phyloP scores from a whole-genome alignment of 2,113 vertebrate genomes.

The Anoura caudifer region DNA sequence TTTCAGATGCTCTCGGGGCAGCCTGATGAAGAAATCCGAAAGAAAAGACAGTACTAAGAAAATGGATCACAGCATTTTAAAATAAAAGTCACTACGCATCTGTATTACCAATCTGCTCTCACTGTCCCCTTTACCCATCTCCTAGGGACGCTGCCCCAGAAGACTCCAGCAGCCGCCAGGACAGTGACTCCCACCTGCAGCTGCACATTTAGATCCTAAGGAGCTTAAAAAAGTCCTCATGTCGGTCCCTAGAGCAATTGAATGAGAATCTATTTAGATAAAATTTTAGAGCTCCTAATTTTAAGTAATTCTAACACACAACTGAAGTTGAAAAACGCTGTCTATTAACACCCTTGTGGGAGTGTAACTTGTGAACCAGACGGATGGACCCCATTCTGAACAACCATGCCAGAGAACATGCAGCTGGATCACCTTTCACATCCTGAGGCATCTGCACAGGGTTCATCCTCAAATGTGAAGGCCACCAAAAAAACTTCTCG shows the following conservation, averaged over 20 bases:
- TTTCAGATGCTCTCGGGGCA: conserved; percentile 70
- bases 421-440: not conserved
- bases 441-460: not conserved
- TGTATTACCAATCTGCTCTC: not conserved
- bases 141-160: not conserved
- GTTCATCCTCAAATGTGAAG: not conserved
- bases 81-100: not conserved
- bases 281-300: not conserved
- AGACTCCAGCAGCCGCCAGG: not conserved
- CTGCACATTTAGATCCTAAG: not conserved
- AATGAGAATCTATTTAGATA: not conserved
- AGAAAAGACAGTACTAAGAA: not conserved
- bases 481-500: not conserved
- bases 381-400: not conserved
- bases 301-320: not conserved
- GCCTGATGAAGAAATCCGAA: conserved; percentile 78
- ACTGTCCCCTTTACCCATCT: not conserved
- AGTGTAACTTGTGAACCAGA: not conserved
- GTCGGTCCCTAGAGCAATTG: not conserved
- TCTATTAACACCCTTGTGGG: not conserved
- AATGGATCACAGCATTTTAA: not conserved
- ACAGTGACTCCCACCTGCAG: not conserved
- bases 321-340: not conserved
- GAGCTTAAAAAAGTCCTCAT: not conserved
- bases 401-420: accelerated